Evolutionary conservation across 2,113 vertebrate species (phyloP).

Genomic region (Cebidichthys violaceus): DNA sequence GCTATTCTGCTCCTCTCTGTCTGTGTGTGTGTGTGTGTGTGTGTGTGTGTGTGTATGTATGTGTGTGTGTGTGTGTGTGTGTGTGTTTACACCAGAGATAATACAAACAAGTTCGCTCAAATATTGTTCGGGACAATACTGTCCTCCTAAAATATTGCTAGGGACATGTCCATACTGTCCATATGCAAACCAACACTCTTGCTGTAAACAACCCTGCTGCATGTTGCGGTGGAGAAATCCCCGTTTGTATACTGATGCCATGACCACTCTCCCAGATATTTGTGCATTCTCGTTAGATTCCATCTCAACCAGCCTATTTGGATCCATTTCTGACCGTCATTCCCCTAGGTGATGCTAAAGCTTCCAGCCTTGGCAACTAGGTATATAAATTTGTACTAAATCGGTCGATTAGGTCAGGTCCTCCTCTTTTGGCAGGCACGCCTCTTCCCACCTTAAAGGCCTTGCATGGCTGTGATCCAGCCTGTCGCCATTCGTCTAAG

Average conservation of each 20-base stretch:
- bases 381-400: slow-evolving; percentile 53
- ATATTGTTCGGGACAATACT: no score
- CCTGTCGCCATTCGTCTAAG: slow-evolving; percentile 56
- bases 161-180: no score
- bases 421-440: slow-evolving; percentile 37
- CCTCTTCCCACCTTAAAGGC: slow-evolving; percentile 53
- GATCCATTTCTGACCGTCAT: slow-evolving; percentile 15
- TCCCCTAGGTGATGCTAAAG: slow-evolving; percentile 25
- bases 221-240: not conserved
- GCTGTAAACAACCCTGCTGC: not conserved
- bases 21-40: not conserved
- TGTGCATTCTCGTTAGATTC: not conserved
- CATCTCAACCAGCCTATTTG: not conserved
- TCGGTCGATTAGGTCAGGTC: slow-evolving; percentile 55
- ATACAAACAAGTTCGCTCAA: not conserved
- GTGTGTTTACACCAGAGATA: not conserved
- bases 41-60: no score
- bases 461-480: slow-evolving; percentile 58
- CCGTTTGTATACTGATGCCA: not conserved
- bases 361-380: slow-evolving; percentile 45
- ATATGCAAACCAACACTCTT: no score
- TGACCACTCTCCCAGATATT: not conserved
- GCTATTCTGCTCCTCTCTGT: not conserved
- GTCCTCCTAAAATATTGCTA: no score
- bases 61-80: not conserved